phyloP scores from a whole-genome alignment of 2,113 vertebrate genomes.

The Otis tarda region DNA sequence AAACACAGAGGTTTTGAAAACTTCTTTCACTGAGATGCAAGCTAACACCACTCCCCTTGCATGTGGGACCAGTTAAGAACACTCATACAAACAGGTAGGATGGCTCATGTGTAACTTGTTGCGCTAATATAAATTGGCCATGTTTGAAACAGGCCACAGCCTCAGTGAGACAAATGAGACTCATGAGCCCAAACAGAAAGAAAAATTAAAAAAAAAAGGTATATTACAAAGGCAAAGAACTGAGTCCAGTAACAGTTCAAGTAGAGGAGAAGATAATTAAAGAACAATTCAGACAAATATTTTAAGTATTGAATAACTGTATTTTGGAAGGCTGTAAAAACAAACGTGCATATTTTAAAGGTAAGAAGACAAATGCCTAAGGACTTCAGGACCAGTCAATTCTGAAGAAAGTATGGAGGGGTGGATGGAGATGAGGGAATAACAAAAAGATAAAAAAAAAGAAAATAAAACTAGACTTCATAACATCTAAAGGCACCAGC shows the following conservation, averaged over 20 bases:
- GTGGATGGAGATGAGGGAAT: neutral
- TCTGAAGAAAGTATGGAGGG: neutral
- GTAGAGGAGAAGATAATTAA: neutral
- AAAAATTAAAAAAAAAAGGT: neutral
- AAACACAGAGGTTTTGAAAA: neutral
- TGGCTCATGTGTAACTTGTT: neutral
- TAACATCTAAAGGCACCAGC: neutral
- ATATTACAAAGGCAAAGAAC: neutral
- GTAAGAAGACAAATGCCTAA: neutral
- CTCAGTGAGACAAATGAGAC: neutral
- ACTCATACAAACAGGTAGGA: fast-evolving
- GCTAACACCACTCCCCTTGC: neutral
- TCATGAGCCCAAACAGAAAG: neutral
- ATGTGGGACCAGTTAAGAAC: neutral
- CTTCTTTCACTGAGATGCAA: neutral
- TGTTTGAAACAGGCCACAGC: neutral
- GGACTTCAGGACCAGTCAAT: neutral
- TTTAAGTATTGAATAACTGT: neutral
- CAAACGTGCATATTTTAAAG: neutral
- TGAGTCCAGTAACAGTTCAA: neutral
- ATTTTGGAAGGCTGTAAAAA: neutral
- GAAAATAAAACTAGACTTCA: neutral
- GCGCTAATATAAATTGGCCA: fast-evolving
- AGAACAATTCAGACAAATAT: neutral
- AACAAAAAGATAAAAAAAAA: neutral